phyloP scores from a whole-genome alignment of 2,888 invertebrate genomes.

The Nephrotoma flavescens region DNA sequence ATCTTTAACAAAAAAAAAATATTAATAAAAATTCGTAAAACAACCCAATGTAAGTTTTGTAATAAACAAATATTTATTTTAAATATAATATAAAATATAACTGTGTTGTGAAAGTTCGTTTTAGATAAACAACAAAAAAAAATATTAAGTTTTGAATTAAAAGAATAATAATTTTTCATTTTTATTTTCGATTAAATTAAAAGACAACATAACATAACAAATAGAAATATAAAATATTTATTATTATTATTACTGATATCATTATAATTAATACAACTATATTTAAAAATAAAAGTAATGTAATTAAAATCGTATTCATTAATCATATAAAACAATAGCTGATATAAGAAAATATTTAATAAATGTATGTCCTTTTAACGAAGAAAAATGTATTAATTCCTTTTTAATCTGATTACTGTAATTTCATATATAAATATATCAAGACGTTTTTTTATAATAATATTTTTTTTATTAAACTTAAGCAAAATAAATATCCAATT shows the following conservation, averaged over 20 bases:
- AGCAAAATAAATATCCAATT: neutral
- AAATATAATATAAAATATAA: neutral
- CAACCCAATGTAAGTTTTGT: neutral
- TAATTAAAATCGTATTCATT: neutral
- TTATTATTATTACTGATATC: neutral
- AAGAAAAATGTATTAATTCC: neutral
- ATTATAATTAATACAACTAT: neutral
- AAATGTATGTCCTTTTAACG: neutral
- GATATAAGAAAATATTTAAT: neutral
- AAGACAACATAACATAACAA: neutral
- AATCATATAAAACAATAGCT: slow-evolving; percentile 2
- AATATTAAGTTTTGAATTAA: neutral
- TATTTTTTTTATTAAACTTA: neutral
- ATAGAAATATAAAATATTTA: neutral
- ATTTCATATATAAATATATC: neutral
- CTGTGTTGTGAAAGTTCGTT: slow-evolving; percentile 2
- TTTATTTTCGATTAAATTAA: neutral
- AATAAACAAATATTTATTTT: neutral
- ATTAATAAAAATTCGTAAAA: neutral
- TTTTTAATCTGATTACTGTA: neutral
- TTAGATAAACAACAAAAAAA: neutral
- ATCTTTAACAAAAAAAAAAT: neutral
- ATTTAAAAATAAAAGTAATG: neutral
- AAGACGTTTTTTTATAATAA: neutral
- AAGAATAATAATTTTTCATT: neutral